A percentile compares a stretch with the other conserved stretches of the same genome.
Evolutionary conservation across 2,797 vertebrate species (phyloP).

Genomic region (Peromyscus aztecus): DNA sequence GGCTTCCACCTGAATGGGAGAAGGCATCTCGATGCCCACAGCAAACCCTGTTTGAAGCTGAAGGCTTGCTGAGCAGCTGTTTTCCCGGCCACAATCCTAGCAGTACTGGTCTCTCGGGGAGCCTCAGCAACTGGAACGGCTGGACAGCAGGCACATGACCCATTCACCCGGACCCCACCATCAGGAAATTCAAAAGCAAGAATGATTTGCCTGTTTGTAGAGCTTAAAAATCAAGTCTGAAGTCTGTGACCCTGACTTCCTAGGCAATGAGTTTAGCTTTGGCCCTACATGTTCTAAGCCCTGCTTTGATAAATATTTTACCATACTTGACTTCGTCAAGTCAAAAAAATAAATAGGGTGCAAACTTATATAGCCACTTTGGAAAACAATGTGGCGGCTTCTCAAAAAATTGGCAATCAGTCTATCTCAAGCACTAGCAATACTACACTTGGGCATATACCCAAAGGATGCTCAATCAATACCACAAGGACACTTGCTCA

Average conservation of each 20-base stretch:
- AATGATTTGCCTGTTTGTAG: neutral
- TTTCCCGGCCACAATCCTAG: neutral
- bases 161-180: neutral
- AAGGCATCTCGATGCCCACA: neutral
- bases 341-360: neutral
- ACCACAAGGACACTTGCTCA: neutral
- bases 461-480: neutral
- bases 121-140: too few relatives aligned
- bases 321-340: neutral
- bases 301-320: neutral
- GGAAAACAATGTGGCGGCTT: neutral
- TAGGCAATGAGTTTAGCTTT: neutral
- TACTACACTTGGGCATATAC: neutral
- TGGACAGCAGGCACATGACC: neutral
- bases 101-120: neutral
- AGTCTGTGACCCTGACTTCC: neutral
- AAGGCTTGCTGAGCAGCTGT: neutral
- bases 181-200: neutral
- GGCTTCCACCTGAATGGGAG: neutral
- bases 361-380: neutral
- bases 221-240: neutral
- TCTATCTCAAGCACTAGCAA: neutral
- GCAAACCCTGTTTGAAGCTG: too few relatives aligned
- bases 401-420: neutral
- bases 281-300: neutral